Conservation (phyloP, 2,113 vertebrate genomes). For the Syrmaticus mikado region DNA sequence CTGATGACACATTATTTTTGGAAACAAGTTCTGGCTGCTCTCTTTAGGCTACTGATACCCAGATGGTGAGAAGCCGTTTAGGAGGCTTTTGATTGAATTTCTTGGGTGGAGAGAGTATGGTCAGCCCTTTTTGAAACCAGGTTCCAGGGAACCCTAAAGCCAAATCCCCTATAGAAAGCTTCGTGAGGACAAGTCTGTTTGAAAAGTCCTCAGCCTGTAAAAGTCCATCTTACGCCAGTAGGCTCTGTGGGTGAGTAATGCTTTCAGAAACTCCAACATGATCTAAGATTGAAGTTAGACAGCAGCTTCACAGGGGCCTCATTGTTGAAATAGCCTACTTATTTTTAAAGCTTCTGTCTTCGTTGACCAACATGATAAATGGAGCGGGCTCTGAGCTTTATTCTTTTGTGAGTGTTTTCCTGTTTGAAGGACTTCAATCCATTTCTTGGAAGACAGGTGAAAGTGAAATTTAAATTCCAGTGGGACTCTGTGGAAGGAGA, state of each 20-base stretch:
- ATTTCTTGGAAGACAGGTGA: not conserved
- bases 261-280: not conserved
- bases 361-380: not conserved
- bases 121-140: not conserved
- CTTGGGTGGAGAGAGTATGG: not conserved
- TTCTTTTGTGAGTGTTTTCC: not conserved
- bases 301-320: not conserved
- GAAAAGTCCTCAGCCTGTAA: not conserved
- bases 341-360: not conserved
- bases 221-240: not conserved
- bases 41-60: not conserved
- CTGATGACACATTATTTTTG: constrained; percentile 44
- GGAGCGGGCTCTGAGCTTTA: not conserved
- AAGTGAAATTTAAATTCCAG: not conserved
- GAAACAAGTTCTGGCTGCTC: not conserved
- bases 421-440: not conserved
- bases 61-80: not conserved
- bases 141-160: not conserved
- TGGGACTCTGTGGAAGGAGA: not conserved
- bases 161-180: not conserved
- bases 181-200: not conserved
- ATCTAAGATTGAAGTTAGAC: not conserved
- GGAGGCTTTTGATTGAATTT: not conserved
- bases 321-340: not conserved
- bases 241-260: not conserved